Evolutionary conservation across 2,888 invertebrate genomes (phyloP).

Genomic region (Spodoptera exigua): DNA sequence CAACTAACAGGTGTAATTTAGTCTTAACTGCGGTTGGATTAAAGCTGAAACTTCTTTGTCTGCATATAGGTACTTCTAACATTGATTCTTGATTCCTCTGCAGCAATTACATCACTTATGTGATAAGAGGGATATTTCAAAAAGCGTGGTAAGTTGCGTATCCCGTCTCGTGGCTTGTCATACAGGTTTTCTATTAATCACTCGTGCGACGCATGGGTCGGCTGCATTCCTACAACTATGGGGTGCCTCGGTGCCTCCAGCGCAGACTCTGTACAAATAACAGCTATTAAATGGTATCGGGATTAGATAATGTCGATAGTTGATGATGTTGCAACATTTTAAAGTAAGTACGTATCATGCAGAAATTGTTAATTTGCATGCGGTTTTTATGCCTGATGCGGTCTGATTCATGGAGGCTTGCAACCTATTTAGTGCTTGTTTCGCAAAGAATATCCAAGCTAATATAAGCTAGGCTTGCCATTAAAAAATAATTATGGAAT

Average conservation of each 20-base stretch:
- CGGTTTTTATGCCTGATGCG: no score
- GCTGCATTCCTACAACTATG: slow-evolving; percentile 77
- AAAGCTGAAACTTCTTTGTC: neutral
- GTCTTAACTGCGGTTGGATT: neutral
- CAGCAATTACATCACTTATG: slow-evolving; percentile 43
- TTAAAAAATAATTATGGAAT: no score
- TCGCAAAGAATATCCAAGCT: no score
- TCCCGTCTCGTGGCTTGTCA: slow-evolving; percentile 55
- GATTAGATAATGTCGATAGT: slow-evolving; percentile 18
- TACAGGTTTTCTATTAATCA: slow-evolving; percentile 80
- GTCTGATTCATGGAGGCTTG: no score
- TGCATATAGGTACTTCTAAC: neutral
- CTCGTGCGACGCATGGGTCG: slow-evolving; percentile 64
- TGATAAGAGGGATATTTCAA: slow-evolving; percentile 39
- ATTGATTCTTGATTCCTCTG: neutral
- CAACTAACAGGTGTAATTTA: no score
- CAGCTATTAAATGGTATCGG: slow-evolving; percentile 18
- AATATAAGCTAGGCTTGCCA: no score
- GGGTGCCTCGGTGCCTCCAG: slow-evolving; percentile 56
- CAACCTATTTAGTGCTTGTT: no score
- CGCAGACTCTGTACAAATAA: slow-evolving; percentile 43
- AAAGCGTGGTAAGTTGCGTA: slow-evolving; percentile 47
- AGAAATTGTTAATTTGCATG: neutral
- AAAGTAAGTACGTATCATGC: neutral
- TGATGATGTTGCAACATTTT: neutral